A percentile compares a stretch with the other conserved stretches of the same genome.
These are phyloP conservation scores for Apaloderma vittatum DNA, from an alignment of 2,113 vertebrate genomes.

Conservation along the genomic window DNA sequence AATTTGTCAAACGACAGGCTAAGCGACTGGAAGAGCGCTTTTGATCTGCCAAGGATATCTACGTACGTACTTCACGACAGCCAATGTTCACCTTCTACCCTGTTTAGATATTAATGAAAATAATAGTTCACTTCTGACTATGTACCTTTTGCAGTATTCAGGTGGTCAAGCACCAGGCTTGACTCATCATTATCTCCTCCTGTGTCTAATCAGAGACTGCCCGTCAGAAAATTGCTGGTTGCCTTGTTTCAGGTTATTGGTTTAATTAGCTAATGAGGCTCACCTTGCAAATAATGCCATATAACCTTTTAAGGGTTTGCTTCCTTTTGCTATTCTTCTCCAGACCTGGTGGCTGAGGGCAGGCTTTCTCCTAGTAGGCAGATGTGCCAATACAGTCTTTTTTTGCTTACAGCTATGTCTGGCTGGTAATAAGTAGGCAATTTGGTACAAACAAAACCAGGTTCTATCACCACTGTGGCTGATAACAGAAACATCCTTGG, in stretches of 20 bases:
- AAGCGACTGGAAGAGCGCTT: not conserved
- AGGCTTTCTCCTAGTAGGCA: accelerated
- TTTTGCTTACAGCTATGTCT: accelerated
- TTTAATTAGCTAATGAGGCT: not conserved
- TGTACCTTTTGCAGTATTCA: not conserved
- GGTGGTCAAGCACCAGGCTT: not conserved
- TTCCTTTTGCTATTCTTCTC: accelerated
- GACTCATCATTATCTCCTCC: not conserved
- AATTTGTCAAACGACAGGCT: not conserved
- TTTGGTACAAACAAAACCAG: not conserved
- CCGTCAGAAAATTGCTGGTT: not conserved
- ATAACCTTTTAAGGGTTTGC: accelerated
- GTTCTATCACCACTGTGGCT: accelerated
- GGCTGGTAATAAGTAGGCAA: not conserved
- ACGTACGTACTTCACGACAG: accelerated
- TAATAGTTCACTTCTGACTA: not conserved
- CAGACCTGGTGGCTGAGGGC: accelerated
- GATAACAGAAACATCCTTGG: not conserved
- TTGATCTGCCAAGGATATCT: not conserved
- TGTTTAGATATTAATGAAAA: not conserved
- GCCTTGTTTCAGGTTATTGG: not conserved
- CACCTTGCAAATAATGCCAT: not conserved
- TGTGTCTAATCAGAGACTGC: not conserved
- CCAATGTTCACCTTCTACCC: not conserved
- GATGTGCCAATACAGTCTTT: accelerated